Percentiles rank a stretch among this genome's conserved stretches.
Evolutionary conservation across 2,888 invertebrate genomes (phyloP).

Genomic region (Hetaerina titia): DNA sequence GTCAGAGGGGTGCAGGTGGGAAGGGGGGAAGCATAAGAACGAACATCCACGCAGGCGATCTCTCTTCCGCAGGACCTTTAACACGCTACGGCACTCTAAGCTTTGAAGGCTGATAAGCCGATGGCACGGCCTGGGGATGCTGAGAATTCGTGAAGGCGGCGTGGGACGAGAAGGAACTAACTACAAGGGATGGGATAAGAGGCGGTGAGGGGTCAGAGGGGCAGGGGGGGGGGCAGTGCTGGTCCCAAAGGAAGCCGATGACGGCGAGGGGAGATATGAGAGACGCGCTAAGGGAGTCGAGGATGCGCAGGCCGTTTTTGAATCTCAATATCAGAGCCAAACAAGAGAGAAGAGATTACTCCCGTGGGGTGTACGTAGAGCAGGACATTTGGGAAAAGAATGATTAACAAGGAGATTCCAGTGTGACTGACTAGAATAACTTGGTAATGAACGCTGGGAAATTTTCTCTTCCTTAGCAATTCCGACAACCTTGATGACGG

Average conservation of each 20-base stretch:
- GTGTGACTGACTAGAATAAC: too few species aligned
- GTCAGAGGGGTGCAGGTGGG: neutral
- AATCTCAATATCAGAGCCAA: too few species aligned
- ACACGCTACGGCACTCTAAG: conserved; percentile 45
- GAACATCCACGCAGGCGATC: conserved; percentile 7
- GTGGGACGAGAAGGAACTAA: neutral
- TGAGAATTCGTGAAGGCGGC: neutral
- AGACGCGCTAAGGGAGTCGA: too few species aligned
- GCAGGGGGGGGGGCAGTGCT: neutral
- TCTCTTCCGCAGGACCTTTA: conserved; percentile 32
- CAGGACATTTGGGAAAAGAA: too few species aligned
- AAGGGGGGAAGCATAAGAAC: neutral
- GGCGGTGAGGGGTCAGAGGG: neutral
- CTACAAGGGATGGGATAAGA: neutral
- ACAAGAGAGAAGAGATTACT: too few species aligned
- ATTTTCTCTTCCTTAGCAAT: too few species aligned
- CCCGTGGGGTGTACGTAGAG: too few species aligned
- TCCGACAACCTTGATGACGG: too few species aligned
- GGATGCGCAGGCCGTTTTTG: too few species aligned
- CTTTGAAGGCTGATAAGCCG: conserved; percentile 52
- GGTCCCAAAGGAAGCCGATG: neutral
- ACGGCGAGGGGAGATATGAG: neutral
- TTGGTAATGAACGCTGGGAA: too few species aligned
- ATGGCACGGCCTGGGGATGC: neutral
- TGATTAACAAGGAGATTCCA: too few species aligned